Percentiles rank a stretch among this genome's conserved stretches.
phyloP scores from a whole-genome alignment of 1,140 invertebrate species.

The Hycleus phaleratus region DNA sequence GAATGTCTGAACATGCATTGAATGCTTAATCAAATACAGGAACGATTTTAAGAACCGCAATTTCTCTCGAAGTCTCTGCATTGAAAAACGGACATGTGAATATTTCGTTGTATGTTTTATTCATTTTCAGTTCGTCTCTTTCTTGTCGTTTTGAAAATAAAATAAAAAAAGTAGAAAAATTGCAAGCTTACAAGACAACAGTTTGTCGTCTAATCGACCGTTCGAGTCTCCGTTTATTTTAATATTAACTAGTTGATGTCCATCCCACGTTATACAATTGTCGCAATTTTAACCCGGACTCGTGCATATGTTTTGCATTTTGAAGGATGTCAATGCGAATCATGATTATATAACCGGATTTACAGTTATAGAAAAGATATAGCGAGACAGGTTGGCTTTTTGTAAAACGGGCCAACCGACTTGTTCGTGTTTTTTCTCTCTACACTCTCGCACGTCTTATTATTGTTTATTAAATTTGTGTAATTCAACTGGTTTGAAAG shows the following conservation, averaged over 20 bases:
- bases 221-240: no score
- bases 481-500: no score
- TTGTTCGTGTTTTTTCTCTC: no score
- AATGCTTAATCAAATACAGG: conserved; percentile 4
- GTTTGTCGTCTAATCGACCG: no score
- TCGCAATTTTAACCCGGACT: conserved; percentile 6
- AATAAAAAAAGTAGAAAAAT: no score
- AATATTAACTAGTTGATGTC: no score
- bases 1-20: conserved; percentile 1
- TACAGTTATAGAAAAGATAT: conserved; percentile 13
- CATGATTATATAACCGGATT: conserved; percentile 21
- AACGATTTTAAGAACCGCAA: conserved; percentile 14
- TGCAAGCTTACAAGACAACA: no score
- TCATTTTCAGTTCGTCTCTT: background rate
- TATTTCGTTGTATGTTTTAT: conserved; percentile 13
- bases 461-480: no score
- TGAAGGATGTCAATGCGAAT: conserved; percentile 16
- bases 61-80: conserved; percentile 8
- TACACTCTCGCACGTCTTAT: no score
- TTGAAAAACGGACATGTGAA: conserved; percentile 10
- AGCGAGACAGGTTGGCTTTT: background rate
- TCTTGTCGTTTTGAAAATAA: no score
- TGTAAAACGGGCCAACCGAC: no score
- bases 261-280: conserved; percentile 8
- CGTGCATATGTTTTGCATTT: conserved; percentile 14